These are phyloP conservation scores for Clarias batrachus DNA, from an alignment of 2,113 vertebrate species.

Conservation along the genomic window DNA sequence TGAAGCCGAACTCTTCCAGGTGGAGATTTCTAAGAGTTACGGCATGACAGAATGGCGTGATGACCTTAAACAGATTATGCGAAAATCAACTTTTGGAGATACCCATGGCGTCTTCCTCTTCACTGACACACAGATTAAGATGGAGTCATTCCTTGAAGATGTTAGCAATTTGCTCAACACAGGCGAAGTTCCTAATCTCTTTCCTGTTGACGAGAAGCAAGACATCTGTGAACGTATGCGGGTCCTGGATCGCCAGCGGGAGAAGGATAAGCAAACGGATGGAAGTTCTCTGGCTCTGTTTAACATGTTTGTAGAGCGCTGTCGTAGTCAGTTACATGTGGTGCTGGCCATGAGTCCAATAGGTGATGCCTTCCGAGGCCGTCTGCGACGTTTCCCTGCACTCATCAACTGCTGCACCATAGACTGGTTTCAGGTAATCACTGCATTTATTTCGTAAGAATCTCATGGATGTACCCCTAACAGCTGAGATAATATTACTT, in stretches of 20 bases:
- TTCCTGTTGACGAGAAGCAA: conserved; percentile 83
- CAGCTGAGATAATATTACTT: not conserved
- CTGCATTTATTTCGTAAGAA: not conserved
- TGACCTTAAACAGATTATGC: conserved; percentile 83
- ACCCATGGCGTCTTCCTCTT: conserved; percentile 86
- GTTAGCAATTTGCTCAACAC: conserved; percentile 88
- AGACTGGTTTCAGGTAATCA: conserved; percentile 90
- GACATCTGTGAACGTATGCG: conserved; percentile 88
- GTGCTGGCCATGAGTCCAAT: conserved; percentile 92
- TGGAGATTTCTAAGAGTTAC: conserved; percentile 87
- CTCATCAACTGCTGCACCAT: conserved; percentile 93
- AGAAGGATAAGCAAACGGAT: conserved; percentile 84
- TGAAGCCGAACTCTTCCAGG: conserved; percentile 82
- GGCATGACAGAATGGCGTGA: conserved; percentile 81
- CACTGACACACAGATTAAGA: conserved; percentile 88
- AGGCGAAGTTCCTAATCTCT: conserved; percentile 89
- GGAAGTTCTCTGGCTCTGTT: conserved; percentile 84
- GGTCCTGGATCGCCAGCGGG: conserved; percentile 80
- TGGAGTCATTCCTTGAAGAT: conserved; percentile 88
- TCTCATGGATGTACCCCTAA: not conserved
- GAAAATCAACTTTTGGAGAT: conserved; percentile 79
- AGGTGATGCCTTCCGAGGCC: conserved; percentile 83
- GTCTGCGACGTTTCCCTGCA: conserved; percentile 84
- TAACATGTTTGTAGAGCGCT: conserved; percentile 89
- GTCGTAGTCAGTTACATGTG: conserved; percentile 84